Evolutionary conservation across 2,113 vertebrate species (phyloP).

Genomic region (Grantiella picta): DNA sequence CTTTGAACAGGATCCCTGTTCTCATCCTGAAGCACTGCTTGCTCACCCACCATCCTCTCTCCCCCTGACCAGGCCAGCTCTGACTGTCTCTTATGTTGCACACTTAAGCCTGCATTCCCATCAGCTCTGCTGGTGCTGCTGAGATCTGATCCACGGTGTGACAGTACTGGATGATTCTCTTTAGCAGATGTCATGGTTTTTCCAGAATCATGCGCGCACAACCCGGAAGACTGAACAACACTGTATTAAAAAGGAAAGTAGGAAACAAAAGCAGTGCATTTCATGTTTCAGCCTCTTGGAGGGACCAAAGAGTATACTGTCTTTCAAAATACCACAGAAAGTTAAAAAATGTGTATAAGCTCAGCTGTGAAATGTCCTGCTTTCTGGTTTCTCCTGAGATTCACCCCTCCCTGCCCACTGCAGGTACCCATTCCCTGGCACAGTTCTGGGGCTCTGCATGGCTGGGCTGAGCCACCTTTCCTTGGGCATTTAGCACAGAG

Average conservation of each 20-base stretch:
- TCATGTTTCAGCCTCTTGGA: neutral
- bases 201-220: fast-evolving
- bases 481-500: neutral
- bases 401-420: neutral
- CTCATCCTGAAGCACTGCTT: neutral
- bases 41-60: neutral
- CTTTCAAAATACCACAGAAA: neutral
- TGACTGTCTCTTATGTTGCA: neutral
- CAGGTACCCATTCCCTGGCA: neutral
- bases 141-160: neutral
- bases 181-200: neutral
- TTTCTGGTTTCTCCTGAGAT: neutral
- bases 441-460: neutral
- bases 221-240: neutral
- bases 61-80: neutral
- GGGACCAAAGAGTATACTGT: neutral
- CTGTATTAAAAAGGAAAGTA: neutral
- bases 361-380: neutral
- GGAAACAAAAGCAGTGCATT: neutral
- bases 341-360: neutral
- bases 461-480: neutral
- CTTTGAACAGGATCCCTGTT: neutral
- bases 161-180: neutral
- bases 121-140: neutral
- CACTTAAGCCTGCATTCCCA: neutral